Conservation (phyloP, 2,113 vertebrate species). For the Heliornis fulica region DNA sequence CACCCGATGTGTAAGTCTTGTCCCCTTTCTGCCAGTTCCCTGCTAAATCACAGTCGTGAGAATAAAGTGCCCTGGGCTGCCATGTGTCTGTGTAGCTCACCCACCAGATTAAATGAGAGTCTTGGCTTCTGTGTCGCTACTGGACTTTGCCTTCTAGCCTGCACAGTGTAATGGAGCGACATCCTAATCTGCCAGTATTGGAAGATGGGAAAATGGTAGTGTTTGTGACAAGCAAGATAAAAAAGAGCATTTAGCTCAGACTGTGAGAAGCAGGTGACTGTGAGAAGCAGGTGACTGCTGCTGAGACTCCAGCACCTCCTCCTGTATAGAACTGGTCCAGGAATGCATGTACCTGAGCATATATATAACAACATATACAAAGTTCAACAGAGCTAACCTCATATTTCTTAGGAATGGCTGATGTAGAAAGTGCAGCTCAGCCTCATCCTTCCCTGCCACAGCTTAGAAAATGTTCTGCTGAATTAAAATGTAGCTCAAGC, state of each 20-base stretch:
- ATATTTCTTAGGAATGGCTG: neutral
- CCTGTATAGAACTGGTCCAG: neutral
- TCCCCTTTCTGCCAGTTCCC: neutral
- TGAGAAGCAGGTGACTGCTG: neutral
- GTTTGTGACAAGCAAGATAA: neutral
- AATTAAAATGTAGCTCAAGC: neutral
- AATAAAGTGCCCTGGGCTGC: neutral
- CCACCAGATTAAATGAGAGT: neutral
- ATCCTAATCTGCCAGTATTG: neutral
- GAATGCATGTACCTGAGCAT: neutral
- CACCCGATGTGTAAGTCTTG: neutral
- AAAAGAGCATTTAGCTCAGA: neutral
- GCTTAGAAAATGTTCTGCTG: neutral
- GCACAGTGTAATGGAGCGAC: neutral
- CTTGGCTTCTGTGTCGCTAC: neutral
- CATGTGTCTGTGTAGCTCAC: neutral
- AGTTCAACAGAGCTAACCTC: neutral
- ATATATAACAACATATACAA: fast-evolving
- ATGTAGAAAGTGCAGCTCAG: neutral
- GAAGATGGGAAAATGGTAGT: neutral
- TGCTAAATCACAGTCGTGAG: neutral
- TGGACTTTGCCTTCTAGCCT: neutral
- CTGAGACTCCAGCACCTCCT: neutral
- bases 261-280: neutral
- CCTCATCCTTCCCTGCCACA: neutral